Base-by-base conservation (phyloP, 30 jellyfish, hydroid and myxozoan species). In the Hydractinia echinata region DNA sequence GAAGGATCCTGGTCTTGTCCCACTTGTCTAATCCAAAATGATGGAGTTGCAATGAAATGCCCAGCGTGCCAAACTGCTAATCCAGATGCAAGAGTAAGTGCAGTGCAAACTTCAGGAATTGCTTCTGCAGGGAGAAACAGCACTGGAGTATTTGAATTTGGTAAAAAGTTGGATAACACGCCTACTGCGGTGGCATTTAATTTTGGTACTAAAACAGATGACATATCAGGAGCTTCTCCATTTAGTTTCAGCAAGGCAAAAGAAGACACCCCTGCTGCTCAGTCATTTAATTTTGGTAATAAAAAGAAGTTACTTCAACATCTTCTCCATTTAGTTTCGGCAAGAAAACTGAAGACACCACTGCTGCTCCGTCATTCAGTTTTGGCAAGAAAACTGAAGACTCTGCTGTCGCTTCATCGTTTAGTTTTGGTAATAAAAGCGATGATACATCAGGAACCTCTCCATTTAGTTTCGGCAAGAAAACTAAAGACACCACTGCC, bases 41-140 rank as follows among this genome's bases (percentile, higher is more conserved):
- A 64, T 21, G 58, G 67, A 7, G 8, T 13, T 5, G 70, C 48
- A 10, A 13, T 49, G 15, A 21, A 5, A 11, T 80, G 87, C 48
- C 84, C 49, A 7, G 84, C 87, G 18, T 80, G 87, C 16, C 51
- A 50, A 10, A 60, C 87, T 20, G 84, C 85, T 11, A 80, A 80
- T 53, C 83, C 87, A 21, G 44, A 66, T 8, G 85, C 84, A 30
- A 30, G 44, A 76, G 16, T 77, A 11, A 21, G 11, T 49, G 39
- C 3, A 3, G 2, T 1, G 53, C 50, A 68, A 15, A 68, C 15
- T 68, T 10, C 50, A 16, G 79, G 2, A 60, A 30, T 0, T 30
- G 2, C 44, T 30, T 30, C 44, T 30, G 44, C 44, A 30, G 44
- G 44, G 44, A 30, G 2, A 30, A 30, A 30, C 44, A 30, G 44